Evolutionary conservation across 2,797 vertebrate genomes (phyloP).

Genomic region (Anniella stebbinsi): DNA sequence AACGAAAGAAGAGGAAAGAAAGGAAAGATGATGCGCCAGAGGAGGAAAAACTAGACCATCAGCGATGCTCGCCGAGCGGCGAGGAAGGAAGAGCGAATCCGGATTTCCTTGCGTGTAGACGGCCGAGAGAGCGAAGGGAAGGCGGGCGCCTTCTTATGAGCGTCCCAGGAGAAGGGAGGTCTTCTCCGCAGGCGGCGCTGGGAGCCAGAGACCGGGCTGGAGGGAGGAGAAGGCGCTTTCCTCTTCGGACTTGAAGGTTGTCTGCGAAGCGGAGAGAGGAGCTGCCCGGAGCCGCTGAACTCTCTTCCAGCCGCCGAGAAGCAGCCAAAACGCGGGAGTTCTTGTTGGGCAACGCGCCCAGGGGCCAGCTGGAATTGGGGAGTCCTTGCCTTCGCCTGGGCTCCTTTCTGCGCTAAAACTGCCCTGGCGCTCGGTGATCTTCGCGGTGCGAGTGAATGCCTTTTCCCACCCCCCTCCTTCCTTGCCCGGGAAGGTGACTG

Average conservation of each 20-base stretch:
- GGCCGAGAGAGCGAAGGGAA: not conserved
- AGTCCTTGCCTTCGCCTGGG: not conserved
- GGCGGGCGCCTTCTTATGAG: not conserved
- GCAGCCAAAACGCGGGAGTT: not conserved
- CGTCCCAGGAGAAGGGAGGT: not conserved
- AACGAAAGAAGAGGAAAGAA: not conserved
- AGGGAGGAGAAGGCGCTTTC: not conserved
- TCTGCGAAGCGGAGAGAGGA: not conserved
- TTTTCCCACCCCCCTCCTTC: not conserved
- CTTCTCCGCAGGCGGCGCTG: not conserved
- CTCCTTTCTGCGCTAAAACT: not conserved
- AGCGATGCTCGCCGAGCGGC: not conserved
- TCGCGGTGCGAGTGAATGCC: not conserved
- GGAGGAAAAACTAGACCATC: slow-evolving; percentile 1
- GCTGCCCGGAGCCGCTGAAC: not conserved
- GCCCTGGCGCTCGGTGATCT: not conserved
- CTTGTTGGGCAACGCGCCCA: slow-evolving; percentile 27
- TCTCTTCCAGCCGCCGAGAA: not conserved
- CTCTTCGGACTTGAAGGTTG: not conserved
- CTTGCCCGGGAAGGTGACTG: not conserved
- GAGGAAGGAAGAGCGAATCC: not conserved
- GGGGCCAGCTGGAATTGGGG: not conserved
- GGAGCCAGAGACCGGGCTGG: not conserved
- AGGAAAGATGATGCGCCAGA: slow-evolving; percentile 12
- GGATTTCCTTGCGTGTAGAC: not conserved